Base-by-base conservation (phyloP, 2,113 vertebrate genomes). In the Camarhynchus parvulus region DNA sequence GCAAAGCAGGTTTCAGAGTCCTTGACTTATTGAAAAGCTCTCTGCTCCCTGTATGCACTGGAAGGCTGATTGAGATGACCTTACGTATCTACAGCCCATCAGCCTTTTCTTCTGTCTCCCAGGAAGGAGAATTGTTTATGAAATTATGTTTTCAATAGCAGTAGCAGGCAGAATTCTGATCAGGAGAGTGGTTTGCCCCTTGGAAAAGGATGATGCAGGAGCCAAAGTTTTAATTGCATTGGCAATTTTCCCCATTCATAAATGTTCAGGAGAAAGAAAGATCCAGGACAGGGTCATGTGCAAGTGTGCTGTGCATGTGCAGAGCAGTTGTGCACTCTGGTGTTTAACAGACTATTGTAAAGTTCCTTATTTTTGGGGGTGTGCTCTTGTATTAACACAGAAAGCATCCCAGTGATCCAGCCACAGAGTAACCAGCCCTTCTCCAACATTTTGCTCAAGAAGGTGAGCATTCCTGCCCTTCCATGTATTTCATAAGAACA, bases 191-290 rank as follows among this genome's bases (percentile, higher is more conserved):
- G 35, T 44, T 86, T 52, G 22, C 20, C 42, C 78, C 90, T 93
- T 92, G 81, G 85, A 91, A 90, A 93, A 79, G 81, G 88, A 50
- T n/a, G 50, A 83, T 41, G 50, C n/a, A 56, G 72, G 8, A 96
- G 73, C 90, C 90, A 93, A 75, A 61, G 24, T 92, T 97, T 96
- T 96, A 95, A 97, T 96, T 97, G 66, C 41, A 18, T 86, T 95
- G 90, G 96, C 92, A 92, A 25, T 75, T 85, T 91, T 76, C 66
- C 78, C 31, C 83, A 66, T 94, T 91, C 83, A 82, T 84, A 77
- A 47, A 83, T 76, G 87, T 63, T 75, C 15, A 67, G 52, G 53
- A 55, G 44, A 75, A 86, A 64, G 47, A 90, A 87, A 64, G 49
- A 90, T 52, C 92, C 42, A 61, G 81, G 25, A 39, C 31, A 63